These are phyloP conservation scores for Seriola rivoliana DNA, from an alignment of 2,113 vertebrate species.

Conservation along the genomic window DNA sequence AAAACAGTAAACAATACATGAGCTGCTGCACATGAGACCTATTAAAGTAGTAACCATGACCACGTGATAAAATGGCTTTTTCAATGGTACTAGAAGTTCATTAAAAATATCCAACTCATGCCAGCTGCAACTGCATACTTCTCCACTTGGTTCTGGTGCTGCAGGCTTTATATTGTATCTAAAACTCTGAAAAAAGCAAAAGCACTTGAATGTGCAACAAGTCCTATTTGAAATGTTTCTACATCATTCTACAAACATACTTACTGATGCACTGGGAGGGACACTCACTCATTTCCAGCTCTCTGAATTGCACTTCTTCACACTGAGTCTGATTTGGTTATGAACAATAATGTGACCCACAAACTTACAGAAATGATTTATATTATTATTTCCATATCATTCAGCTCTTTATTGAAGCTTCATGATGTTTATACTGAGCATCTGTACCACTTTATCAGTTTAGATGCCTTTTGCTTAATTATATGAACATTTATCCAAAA, in stretches of 20 bases:
- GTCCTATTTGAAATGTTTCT: background rate
- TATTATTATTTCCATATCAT: background rate
- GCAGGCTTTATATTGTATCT: too few species aligned
- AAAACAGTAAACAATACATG: background rate
- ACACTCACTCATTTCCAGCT: background rate
- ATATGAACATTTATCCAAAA: background rate
- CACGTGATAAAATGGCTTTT: background rate
- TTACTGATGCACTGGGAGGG: background rate
- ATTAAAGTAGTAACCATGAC: background rate
- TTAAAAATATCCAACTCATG: background rate
- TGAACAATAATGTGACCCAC: background rate
- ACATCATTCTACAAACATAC: background rate
- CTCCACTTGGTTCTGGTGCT: too few species aligned
- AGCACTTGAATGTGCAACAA: conserved; percentile 4
- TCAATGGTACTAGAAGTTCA: background rate
- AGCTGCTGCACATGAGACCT: background rate
- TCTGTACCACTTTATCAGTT: background rate
- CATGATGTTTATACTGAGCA: background rate
- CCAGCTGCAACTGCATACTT: background rate
- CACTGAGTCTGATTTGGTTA: background rate
- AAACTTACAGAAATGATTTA: background rate
- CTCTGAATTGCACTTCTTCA: background rate
- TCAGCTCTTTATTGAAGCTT: background rate
- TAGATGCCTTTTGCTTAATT: background rate
- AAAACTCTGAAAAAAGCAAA: conserved; percentile 13